These are phyloP conservation scores for Odontophorus gujanensis DNA, from an alignment of 2,113 vertebrate genomes.

Conservation along the genomic window DNA sequence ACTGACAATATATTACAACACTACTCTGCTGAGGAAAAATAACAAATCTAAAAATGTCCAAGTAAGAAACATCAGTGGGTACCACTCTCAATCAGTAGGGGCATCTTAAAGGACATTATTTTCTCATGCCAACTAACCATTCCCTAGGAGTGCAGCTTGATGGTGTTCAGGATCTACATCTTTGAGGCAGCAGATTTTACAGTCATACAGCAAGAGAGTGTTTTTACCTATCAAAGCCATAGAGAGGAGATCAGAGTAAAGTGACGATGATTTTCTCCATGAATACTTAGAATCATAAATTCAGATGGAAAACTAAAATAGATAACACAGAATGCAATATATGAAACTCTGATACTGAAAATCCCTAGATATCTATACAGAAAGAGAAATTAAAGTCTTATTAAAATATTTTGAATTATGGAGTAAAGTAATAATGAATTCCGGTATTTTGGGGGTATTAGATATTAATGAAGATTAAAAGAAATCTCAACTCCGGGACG, in stretches of 20 bases:
- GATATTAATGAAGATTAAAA: not conserved
- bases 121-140: not conserved
- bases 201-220: not conserved
- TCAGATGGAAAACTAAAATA: not conserved
- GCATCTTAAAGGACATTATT: constrained; percentile 9
- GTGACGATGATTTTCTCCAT: not conserved
- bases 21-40: not conserved
- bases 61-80: constrained; percentile 25
- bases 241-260: not conserved
- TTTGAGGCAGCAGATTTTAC: not conserved
- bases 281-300: not conserved
- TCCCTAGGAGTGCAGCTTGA: not conserved
- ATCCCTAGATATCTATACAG: not conserved
- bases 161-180: not conserved
- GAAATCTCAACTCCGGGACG: not conserved
- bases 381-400: not conserved
- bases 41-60: constrained; percentile 7
- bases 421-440: not conserved
- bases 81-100: not conserved
- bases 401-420: not conserved
- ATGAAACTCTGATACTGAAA: not conserved
- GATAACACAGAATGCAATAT: not conserved
- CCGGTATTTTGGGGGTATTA: not conserved
- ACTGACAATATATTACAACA: not conserved
- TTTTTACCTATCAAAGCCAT: not conserved